These are phyloP conservation scores for Saccopteryx bilineata DNA, from an alignment of 2,113 vertebrate genomes.

Conservation along the genomic window DNA sequence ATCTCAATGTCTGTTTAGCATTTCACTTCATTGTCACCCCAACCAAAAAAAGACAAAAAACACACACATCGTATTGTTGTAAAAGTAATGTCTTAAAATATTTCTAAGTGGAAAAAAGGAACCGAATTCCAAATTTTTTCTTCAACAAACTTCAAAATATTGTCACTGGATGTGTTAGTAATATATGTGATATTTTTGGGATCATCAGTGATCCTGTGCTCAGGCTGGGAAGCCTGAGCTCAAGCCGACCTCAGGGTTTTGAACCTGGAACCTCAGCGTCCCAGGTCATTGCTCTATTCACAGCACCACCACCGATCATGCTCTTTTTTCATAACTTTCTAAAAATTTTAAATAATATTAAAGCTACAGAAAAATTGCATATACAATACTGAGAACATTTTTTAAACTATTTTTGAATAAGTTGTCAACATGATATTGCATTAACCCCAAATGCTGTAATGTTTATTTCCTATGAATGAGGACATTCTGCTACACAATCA, in stretches of 20 bases:
- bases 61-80: neutral
- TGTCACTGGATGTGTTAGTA: constrained; percentile 18
- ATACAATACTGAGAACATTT: neutral
- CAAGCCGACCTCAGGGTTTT: no score
- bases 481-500: neutral
- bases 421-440: neutral
- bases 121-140: neutral
- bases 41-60: neutral
- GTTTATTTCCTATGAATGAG: neutral
- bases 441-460: constrained; percentile 5
- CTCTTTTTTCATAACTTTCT: neutral
- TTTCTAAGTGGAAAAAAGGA: constrained; percentile 1
- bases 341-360: constrained; percentile 30
- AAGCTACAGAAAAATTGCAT: neutral
- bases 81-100: neutral
- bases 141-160: neutral
- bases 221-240: no score
- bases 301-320: neutral
- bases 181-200: neutral
- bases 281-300: no score
- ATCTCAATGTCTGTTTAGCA: neutral
- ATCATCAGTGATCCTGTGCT: no score
- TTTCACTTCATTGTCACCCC: neutral
- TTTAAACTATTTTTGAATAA: constrained; percentile 9
- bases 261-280: no score